A percentile compares a stretch with the other conserved stretches of the same genome.
phyloP scores from a whole-genome alignment of 2,797 vertebrate species.

The Limnodromus scolopaceus region DNA sequence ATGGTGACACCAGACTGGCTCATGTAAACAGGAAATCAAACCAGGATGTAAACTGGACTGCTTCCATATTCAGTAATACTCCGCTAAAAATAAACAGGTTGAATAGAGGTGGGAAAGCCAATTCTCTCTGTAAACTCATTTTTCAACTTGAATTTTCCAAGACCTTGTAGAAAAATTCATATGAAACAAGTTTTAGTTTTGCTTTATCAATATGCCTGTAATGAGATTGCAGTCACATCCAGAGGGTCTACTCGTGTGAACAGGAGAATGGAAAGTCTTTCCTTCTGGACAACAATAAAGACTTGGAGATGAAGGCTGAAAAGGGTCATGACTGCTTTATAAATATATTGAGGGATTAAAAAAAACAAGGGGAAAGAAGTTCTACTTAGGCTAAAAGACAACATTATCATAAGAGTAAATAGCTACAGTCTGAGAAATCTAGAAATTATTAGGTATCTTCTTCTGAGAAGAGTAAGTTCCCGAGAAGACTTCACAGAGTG shows the following conservation, averaged over 20 bases:
- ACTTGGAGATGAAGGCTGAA: not conserved
- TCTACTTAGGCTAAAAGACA: not conserved
- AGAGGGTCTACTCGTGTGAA: not conserved
- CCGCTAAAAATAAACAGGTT: constrained; percentile 67
- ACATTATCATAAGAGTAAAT: not conserved
- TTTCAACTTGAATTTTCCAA: not conserved
- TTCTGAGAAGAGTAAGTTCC: not conserved
- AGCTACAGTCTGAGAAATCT: not conserved
- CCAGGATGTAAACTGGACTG: constrained; percentile 72
- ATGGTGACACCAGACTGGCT: constrained; percentile 63
- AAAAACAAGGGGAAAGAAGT: not conserved
- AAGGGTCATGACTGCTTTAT: not conserved
- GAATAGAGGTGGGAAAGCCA: constrained; percentile 44
- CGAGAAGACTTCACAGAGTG: not conserved
- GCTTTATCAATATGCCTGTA: not conserved
- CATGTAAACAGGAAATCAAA: constrained; percentile 73
- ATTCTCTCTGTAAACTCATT: not conserved
- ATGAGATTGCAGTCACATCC: not conserved
- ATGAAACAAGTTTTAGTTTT: not conserved
- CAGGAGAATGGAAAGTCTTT: not conserved
- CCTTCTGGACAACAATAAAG: not conserved
- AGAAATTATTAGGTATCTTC: not conserved
- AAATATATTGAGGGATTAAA: not conserved
- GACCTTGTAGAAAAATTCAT: not conserved
- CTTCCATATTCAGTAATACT: constrained; percentile 66